phyloP scores from a whole-genome alignment of 2,113 vertebrate species.

The Oryzias celebensis region DNA sequence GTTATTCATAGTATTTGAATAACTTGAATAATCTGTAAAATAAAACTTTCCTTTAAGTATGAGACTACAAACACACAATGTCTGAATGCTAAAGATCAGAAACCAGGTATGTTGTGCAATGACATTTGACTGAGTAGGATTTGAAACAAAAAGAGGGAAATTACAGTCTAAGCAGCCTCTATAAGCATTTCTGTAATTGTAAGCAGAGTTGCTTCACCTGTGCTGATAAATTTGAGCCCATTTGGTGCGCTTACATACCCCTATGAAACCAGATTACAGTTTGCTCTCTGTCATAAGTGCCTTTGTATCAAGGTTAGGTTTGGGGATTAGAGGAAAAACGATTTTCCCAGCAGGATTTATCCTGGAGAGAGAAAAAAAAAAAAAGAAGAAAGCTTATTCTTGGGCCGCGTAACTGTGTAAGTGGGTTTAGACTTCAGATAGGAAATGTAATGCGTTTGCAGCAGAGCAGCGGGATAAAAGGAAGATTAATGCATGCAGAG shows the following conservation, averaged over 20 bases:
- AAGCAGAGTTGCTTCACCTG: constrained; percentile 7
- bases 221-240: constrained; percentile 6
- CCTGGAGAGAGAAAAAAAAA: not conserved
- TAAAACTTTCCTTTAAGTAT: no score
- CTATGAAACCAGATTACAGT: constrained; percentile 5
- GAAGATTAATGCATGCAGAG: not conserved
- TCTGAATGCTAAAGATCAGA: no score
- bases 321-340: constrained; percentile 6
- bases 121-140: no score
- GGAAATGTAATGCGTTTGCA: not conserved
- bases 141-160: no score
- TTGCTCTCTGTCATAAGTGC: not conserved
- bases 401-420: not conserved
- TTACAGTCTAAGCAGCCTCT: constrained; percentile 7
- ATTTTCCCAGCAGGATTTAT: constrained; percentile 7
- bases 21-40: no score
- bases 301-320: constrained; percentile 3
- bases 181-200: constrained; percentile 12
- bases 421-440: constrained; percentile 2
- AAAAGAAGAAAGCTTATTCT: not conserved
- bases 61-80: no score
- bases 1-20: no score
- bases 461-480: constrained; percentile 4
- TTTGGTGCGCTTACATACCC: constrained; percentile 3
- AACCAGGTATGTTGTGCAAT: no score